Percentiles rank a stretch among this genome's conserved stretches.
Conservation (phyloP, 2,797 vertebrate genomes). For the Aselliscus stoliczkanus region DNA sequence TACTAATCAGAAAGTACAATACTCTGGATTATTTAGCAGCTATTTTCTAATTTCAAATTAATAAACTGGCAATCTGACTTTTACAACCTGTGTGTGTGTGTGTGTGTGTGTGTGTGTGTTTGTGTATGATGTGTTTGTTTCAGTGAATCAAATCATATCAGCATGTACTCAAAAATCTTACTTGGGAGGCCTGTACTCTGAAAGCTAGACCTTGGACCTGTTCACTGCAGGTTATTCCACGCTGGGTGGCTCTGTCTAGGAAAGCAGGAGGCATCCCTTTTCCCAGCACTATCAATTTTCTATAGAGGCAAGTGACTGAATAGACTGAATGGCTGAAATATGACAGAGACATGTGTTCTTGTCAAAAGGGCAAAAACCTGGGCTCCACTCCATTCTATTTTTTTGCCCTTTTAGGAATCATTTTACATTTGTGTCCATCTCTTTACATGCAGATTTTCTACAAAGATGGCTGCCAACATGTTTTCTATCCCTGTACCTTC, state of each 20-base stretch:
- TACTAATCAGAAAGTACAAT: neutral
- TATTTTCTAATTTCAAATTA: neutral
- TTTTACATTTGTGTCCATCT: neutral
- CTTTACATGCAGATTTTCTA: neutral
- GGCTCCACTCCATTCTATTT: neutral
- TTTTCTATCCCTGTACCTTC: neutral
- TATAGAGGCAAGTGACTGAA: neutral
- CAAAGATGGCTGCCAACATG: neutral
- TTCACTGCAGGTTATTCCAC: neutral
- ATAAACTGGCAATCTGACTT: neutral
- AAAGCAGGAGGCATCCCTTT: neutral
- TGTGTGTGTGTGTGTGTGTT: neutral
- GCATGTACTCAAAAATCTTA: neutral
- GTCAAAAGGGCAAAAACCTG: neutral
- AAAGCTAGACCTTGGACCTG: neutral
- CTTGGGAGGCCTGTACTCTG: neutral
- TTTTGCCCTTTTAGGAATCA: neutral
- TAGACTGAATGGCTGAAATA: neutral
- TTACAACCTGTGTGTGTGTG: neutral
- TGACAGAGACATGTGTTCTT: neutral
- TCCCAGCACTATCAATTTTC: neutral
- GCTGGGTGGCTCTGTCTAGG: no score
- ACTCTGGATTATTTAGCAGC: neutral
- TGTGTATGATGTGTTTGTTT: neutral
- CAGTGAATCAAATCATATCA: neutral